Base-by-base conservation (phyloP, 2,113 vertebrate genomes). In the Brachyistius frenatus region DNA sequence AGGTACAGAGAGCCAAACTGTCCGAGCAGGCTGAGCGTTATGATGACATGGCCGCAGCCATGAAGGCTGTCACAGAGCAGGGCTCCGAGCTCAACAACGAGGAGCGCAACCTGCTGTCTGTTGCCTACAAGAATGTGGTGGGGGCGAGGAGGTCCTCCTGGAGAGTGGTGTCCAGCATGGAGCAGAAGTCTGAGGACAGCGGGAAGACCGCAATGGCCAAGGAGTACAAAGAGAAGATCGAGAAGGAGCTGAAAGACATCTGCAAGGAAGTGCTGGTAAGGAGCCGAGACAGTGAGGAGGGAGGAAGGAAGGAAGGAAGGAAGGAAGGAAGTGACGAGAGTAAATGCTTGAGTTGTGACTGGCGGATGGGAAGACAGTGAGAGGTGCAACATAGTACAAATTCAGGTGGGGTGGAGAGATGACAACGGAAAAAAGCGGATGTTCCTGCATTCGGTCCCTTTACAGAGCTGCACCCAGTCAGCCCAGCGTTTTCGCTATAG, bases 71-170 rank as follows among this genome's bases (percentile, higher is more conserved):
- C 85, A 97, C 96, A 23, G 95, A 98, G 93, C 89, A 93, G 88
- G 94, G 90, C 82, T 64, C 72, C 0, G 95, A 96, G 85, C 94
- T 99, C 76, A 95, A 92, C 91, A 98, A 96, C 0, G 98, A 99
- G 93, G 97, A 99, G 93, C 96, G 98, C 92, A 99, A 99, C 94
- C 96, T 99, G 90, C 96, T 99, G 76, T 99, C 98, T 1, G 98
- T 99, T 87, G 97, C 98, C 90, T 99, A 98, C 95, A 99, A 99
- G 96, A 99, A 99, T 86, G 98, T 98, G 93, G 98, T 99, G 91
- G 98, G 98, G 66, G 97, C 97, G 30, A 95, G 96, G 75, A 96
- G 98, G 93, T 98, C 97, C 87, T 96, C 97, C 88, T 99, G 97
- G 97, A 96, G 98, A 93, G 97, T 99, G 74, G 89, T 99, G 77